phyloP scores from a whole-genome alignment of 2,888 invertebrate genomes.

The Tridacna crocea region DNA sequence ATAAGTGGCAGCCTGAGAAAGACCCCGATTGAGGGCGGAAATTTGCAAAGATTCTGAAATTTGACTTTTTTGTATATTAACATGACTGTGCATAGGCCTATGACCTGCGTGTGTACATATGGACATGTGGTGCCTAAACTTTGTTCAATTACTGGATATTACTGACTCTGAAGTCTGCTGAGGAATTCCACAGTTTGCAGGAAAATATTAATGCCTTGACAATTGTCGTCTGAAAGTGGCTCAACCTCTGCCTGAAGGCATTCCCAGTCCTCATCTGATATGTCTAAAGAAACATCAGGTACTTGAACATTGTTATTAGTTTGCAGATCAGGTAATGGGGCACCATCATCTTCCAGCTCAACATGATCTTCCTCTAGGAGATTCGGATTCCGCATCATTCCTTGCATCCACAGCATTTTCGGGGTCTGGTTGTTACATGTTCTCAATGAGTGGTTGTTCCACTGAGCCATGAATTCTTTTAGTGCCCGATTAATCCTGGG shows the following conservation, averaged over 20 bases:
- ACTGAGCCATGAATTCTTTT: slow-evolving; percentile 7
- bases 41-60: no score
- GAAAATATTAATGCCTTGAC: neutral
- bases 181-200: neutral
- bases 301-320: slow-evolving; percentile 1
- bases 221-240: neutral
- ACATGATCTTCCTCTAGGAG: neutral
- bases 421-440: slow-evolving; percentile 25
- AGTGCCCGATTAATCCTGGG: slow-evolving; percentile 21
- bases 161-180: no score
- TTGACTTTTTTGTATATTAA: no score
- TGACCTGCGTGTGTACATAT: no score
- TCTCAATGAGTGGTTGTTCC: slow-evolving; percentile 32
- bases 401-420: slow-evolving; percentile 14
- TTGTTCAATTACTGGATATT: no score
- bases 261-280: neutral
- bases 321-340: neutral
- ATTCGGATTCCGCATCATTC: neutral
- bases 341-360: slow-evolving; percentile 2
- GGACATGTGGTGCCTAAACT: no score
- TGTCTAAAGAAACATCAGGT: neutral
- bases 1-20: no score
- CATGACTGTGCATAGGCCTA: no score
- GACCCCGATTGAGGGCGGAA: no score
- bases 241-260: neutral